Percentiles rank a stretch among this genome's conserved stretches.
Evolutionary conservation across 2,797 vertebrate species (phyloP).

Genomic region (Cottoperca gobio): DNA sequence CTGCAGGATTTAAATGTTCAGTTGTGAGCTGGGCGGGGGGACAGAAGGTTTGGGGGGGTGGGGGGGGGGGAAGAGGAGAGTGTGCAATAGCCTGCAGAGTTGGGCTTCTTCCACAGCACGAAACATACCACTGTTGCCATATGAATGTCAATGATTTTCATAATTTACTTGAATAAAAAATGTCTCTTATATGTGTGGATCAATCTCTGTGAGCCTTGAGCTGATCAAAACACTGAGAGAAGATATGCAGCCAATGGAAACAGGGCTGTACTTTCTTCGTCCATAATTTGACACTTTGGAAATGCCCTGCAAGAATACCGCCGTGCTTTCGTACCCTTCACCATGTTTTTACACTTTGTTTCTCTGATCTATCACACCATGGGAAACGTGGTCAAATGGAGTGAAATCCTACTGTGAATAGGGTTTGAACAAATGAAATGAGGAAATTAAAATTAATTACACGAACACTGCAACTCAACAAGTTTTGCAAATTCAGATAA

Average conservation of each 20-base stretch:
- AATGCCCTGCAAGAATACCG: background rate
- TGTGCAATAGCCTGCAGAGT: constrained; percentile 4
- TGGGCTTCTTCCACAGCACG: constrained; percentile 1
- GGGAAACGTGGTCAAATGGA: too few species aligned
- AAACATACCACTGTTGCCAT: constrained; percentile 9
- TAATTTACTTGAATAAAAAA: background rate
- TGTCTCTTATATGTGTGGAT: background rate
- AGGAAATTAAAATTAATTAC: background rate
- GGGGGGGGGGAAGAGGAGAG: background rate
- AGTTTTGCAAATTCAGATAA: background rate
- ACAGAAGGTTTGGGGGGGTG: constrained; percentile 7
- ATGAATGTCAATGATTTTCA: background rate
- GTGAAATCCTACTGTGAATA: background rate
- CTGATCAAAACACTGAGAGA: background rate
- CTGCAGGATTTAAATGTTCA: constrained; percentile 8
- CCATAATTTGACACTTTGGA: background rate
- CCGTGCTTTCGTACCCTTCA: background rate
- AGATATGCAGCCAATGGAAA: background rate
- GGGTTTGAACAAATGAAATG: background rate
- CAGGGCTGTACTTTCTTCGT: background rate
- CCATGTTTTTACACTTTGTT: background rate
- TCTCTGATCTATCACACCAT: too few species aligned
- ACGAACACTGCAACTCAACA: background rate
- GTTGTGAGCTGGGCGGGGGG: constrained; percentile 29
- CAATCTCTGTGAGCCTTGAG: background rate